Conservation (phyloP, 1,140 invertebrate genomes). For the Pararge aegeria region DNA sequence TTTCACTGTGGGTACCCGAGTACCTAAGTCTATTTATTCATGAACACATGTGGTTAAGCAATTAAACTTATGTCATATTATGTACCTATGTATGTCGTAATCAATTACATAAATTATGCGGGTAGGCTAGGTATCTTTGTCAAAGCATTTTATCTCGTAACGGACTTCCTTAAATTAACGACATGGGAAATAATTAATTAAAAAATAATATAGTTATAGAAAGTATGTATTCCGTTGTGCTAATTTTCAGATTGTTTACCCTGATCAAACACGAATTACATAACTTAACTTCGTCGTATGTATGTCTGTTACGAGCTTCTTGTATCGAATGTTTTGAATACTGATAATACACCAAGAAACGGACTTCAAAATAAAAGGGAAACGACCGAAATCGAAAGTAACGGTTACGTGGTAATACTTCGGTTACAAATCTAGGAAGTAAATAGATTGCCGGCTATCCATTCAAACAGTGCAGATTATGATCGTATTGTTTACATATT, state of each 20-base stretch:
- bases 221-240: background rate
- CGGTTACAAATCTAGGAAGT: background rate
- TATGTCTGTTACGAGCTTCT: too few relatives aligned
- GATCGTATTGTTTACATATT: background rate
- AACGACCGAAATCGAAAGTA: slow-evolving; percentile 5
- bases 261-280: too few relatives aligned
- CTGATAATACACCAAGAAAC: too few relatives aligned
- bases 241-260: too few relatives aligned
- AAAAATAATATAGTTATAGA: background rate
- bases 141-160: slow-evolving; percentile 1
- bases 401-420: background rate
- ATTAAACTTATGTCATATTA: background rate
- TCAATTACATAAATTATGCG: background rate
- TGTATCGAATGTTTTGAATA: too few relatives aligned
- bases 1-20: background rate
- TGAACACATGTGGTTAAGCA: background rate
- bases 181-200: background rate
- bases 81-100: background rate
- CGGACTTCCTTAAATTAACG: background rate
- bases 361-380: background rate
- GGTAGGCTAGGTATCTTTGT: background rate
- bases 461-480: background rate
- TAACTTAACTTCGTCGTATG: too few relatives aligned
- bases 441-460: background rate
- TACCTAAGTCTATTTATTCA: background rate